These are phyloP conservation scores for Copsychus sechellarum DNA, from an alignment of 2,113 vertebrate species.

Conservation along the genomic window DNA sequence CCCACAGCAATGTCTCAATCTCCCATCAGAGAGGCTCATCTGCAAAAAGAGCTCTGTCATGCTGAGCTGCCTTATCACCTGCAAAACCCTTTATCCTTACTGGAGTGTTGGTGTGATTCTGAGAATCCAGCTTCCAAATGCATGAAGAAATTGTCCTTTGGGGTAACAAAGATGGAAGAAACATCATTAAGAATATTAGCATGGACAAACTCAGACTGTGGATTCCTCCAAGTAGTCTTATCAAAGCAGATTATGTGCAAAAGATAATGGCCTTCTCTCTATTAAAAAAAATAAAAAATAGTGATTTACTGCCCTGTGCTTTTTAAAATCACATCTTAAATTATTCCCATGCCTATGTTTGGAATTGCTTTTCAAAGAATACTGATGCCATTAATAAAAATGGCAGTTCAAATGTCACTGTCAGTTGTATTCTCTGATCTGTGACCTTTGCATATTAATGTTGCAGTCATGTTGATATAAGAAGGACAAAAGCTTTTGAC, in stretches of 20 bases:
- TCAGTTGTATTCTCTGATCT: background rate
- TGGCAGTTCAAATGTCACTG: background rate
- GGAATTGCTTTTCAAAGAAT: background rate
- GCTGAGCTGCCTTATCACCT: background rate
- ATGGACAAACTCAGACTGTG: background rate
- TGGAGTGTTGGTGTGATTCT: background rate
- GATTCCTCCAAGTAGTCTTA: background rate
- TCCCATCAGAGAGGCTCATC: accelerated
- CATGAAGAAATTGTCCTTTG: background rate
- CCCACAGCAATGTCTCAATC: background rate
- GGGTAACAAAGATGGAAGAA: background rate
- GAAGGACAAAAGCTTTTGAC: background rate
- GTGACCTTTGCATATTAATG: background rate
- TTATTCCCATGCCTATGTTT: background rate
- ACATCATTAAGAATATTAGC: background rate
- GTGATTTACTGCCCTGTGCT: background rate
- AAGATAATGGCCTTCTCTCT: background rate
- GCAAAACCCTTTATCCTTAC: background rate
- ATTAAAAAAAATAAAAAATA: background rate
- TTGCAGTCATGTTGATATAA: background rate
- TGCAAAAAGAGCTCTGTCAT: accelerated
- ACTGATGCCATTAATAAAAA: background rate
- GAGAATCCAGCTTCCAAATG: background rate
- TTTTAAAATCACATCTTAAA: background rate
- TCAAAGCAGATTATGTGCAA: background rate